These are phyloP conservation scores for Phaedon cochleariae DNA, from an alignment of 2,888 invertebrate species.

Conservation along the genomic window DNA sequence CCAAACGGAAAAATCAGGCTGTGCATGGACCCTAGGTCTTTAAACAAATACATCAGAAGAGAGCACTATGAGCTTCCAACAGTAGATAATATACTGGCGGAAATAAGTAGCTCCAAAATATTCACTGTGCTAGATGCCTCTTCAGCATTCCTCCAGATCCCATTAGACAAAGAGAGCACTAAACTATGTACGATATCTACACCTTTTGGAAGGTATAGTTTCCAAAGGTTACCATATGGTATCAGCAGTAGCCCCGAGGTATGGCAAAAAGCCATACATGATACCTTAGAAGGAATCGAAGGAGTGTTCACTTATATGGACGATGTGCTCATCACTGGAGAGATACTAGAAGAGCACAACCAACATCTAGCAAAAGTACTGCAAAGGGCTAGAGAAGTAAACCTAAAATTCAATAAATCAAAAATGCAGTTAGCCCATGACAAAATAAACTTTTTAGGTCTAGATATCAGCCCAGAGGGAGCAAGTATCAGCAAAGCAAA, in stretches of 20 bases:
- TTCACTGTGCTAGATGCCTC: neutral
- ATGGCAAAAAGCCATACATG: constrained; percentile 15
- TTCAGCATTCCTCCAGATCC: neutral
- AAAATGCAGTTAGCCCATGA: constrained; percentile 31
- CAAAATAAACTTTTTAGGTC: constrained; percentile 37
- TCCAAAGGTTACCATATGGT: neutral
- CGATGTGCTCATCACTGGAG: constrained; percentile 35
- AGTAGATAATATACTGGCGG: neutral
- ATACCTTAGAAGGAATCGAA: neutral
- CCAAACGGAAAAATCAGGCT: too few species aligned
- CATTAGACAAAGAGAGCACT: neutral
- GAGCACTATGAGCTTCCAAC: too few species aligned
- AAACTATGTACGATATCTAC: neutral
- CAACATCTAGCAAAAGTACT: constrained; percentile 24
- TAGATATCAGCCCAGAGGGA: constrained; percentile 26
- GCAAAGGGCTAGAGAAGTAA: constrained; percentile 18
- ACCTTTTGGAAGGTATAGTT: neutral
- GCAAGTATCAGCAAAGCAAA: too few species aligned
- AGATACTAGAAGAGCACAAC: constrained; percentile 25
- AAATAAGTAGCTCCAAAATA: neutral
- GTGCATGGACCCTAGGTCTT: too few species aligned
- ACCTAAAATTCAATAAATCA: constrained; percentile 32
- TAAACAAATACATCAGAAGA: too few species aligned
- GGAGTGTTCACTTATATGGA: constrained; percentile 24
- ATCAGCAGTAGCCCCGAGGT: constrained; percentile 11